phyloP scores from a whole-genome alignment of 2,888 invertebrate genomes.

The Melolontha melolontha region DNA sequence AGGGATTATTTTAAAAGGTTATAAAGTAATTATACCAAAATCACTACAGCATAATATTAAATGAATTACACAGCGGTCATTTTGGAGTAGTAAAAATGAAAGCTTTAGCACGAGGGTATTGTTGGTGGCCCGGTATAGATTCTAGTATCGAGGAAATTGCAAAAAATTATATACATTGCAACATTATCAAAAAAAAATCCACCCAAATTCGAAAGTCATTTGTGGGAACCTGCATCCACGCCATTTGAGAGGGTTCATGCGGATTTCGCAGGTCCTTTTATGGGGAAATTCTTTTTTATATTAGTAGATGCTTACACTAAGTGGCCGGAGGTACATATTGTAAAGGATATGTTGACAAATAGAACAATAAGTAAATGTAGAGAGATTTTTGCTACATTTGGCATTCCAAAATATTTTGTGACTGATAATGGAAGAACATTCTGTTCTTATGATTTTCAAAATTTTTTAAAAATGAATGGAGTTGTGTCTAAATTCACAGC shows the following conservation, averaged over 20 bases:
- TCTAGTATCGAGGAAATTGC: slow-evolving; percentile 39
- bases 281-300: slow-evolving; percentile 47
- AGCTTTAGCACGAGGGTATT: slow-evolving; percentile 14
- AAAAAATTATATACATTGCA: slow-evolving; percentile 40
- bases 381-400: slow-evolving; percentile 51
- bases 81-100: slow-evolving; percentile 21
- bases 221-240: slow-evolving; percentile 47
- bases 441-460: too few species aligned
- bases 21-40: slow-evolving; percentile 22
- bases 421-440: slow-evolving; percentile 50
- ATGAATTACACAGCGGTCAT: slow-evolving; percentile 16
- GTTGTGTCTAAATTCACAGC: too few species aligned
- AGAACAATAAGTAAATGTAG: slow-evolving; percentile 44
- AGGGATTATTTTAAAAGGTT: slow-evolving; percentile 6
- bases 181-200: slow-evolving; percentile 43
- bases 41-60: slow-evolving; percentile 11
- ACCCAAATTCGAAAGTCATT: slow-evolving; percentile 41
- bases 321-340: slow-evolving; percentile 49
- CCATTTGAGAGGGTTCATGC: slow-evolving; percentile 48
- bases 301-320: slow-evolving; percentile 49
- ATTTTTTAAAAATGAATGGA: too few species aligned
- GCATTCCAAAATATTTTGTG: slow-evolving; percentile 50
- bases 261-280: slow-evolving; percentile 49
- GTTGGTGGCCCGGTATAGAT: slow-evolving; percentile 39
- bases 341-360: slow-evolving; percentile 45